Percentiles rank a stretch among this genome's conserved stretches.
Evolutionary conservation across 2,888 invertebrate genomes (phyloP).

Genomic region (Metacarcinus magister): DNA sequence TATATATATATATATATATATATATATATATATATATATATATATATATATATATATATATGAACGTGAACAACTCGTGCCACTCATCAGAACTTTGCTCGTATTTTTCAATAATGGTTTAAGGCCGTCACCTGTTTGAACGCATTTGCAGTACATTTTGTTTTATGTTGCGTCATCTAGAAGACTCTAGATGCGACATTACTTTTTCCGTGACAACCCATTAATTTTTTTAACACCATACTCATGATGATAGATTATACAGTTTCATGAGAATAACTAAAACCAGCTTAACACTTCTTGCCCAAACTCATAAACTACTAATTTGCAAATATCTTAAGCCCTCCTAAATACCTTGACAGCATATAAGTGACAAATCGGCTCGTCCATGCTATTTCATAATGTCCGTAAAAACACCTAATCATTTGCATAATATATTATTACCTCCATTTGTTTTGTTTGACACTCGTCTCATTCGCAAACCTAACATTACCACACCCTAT

Average conservation of each 20-base stretch:
- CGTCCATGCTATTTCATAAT: no score
- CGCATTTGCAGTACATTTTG: neutral
- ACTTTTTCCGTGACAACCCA: neutral
- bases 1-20: no score
- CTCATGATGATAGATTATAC: no score
- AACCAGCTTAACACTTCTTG: neutral
- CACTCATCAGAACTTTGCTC: neutral
- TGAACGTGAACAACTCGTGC: neutral
- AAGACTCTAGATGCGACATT: neutral
- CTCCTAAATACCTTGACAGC: neutral
- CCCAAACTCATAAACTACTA: neutral
- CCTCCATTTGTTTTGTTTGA: neutral
- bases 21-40: no score
- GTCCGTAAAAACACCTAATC: neutral
- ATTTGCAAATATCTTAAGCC: neutral
- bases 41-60: neutral
- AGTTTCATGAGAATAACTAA: neutral
- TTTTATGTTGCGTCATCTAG: neutral
- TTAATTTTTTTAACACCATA: neutral
- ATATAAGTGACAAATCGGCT: no score
- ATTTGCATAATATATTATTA: neutral
- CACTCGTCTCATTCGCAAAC: neutral
- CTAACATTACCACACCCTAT: neutral
- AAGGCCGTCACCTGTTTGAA: neutral
- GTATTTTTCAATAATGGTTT: neutral